Evolutionary conservation across 2,888 invertebrate genomes (phyloP), one percentile per base, ranked within the genome.

Genomic region (Plebejus anna): DNA sequence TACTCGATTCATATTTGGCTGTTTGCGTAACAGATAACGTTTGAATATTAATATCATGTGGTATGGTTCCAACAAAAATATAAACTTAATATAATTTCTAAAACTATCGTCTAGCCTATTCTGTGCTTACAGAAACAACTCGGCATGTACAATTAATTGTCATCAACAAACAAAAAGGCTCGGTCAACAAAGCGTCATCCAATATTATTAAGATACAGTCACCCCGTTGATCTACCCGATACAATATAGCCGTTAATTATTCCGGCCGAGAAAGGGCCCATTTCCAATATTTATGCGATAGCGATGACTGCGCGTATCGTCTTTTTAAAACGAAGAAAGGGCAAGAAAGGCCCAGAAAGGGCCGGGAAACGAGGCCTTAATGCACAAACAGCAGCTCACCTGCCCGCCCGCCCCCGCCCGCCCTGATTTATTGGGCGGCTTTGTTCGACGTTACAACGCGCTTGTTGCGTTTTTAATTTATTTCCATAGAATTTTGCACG

Each of bases 211-310:
- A 42, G 51, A 66, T 75, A 32, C 70, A 78, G 28, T 66, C 9
- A 71, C 38, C 71, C 71, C 71, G 71, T 71, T 42, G 71, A 42
- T 38, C 22, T 42, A 42, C 16, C 38, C 22, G 42, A 71, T 71
- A 71, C 42, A 71, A 38, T 42, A 71, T 71, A n/a, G 36, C 36
- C 91, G 91, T 92, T 94, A 94, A 94, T 94, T 94, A 94, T 92
- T 90, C 91, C 86, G 93, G 91, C 92, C 92, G 92, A 94, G 94
- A 92, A 93, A 92, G 90, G 91, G 90, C 89, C 92, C 90, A 92
- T 91, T 94, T 91, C 90, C 93, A 91, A 94, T 94, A 94, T 94
- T 94, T 94, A 94, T 94, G 94, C 94, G 92, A 93, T 94, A 92
- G 88, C 93, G 91, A 94, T 94, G 94, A 94, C 94, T 85, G 91